Base-by-base conservation (phyloP, 2,113 vertebrate genomes). In the Pyxicephalus adspersus region DNA sequence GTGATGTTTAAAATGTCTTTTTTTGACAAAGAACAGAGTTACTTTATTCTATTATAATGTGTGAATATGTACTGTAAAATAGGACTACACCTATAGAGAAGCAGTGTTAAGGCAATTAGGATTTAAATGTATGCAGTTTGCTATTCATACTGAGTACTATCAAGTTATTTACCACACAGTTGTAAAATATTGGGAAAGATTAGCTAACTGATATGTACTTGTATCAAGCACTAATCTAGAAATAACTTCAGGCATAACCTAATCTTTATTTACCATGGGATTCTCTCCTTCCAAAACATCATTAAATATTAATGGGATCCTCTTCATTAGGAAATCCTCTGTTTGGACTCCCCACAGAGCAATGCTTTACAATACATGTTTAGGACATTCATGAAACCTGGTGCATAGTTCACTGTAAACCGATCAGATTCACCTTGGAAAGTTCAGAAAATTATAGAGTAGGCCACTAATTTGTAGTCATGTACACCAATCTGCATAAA, bases 281-380 rank as follows among this genome's bases (percentile, higher is more conserved):
- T 74, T 60, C 28, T 57, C 52, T 73, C 34, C 52, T 58, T 73
- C 22, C 52, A 58, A 57, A 57, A 73, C 31, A 18, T 31, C 26
- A 57, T 73, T 58, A 73, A 73, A 58, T 20, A 73, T 73, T 54
- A 54, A 73, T 73, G 70, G 20, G 70, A 58, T 73, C 70, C 54
- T 73, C 70, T 73, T 73, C 70, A 58, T 34, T 73, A 31, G 6
- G 54, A 73, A 52, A 55, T 51, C 52, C 29, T 22, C 54, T 34
- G 26, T 34, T 60, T 73, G 55, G 55, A 18, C 28, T 57, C 34
- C 70, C 8, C 29, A 73, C 70, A 31, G 25, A 72, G 55, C 54
- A 72, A 54, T 9, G 34, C 70, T 57, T 29, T 18, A 22, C 13
- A 28, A 23, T 60, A 60, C 57, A 60, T 22, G 23, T 52, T 58